phyloP scores from a whole-genome alignment of 2,888 invertebrate genomes.

The Syrphus vitripennis region DNA sequence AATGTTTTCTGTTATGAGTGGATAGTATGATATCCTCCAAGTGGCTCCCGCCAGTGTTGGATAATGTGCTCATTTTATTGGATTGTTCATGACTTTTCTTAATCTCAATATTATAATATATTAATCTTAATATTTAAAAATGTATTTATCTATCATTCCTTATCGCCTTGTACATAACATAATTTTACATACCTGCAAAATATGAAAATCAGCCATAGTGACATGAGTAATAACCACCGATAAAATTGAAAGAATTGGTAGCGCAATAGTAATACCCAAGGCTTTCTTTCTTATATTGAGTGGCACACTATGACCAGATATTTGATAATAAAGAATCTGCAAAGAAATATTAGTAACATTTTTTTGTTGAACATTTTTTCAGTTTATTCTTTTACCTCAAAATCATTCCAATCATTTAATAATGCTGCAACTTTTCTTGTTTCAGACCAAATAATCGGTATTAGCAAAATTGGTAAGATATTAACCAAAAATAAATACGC shows the following conservation, averaged over 20 bases:
- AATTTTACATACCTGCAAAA: slow-evolving; percentile 82
- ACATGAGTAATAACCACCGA: slow-evolving; percentile 87
- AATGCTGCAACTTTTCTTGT: slow-evolving; percentile 83
- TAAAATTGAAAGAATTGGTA: slow-evolving; percentile 85
- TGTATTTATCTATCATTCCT: too few species aligned
- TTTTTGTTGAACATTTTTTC: not conserved
- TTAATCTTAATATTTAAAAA: too few species aligned
- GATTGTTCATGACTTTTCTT: too few species aligned
- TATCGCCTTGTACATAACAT: not conserved
- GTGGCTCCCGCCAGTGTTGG: too few species aligned
- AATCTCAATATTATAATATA: too few species aligned
- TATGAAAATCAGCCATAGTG: slow-evolving; percentile 87
- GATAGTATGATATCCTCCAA: too few species aligned
- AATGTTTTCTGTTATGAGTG: too few species aligned
- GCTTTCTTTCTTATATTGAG: slow-evolving; percentile 84
- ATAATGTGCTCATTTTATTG: too few species aligned
- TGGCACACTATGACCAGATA: slow-evolving; percentile 83
- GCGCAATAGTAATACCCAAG: slow-evolving; percentile 82
- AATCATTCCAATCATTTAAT: slow-evolving; percentile 85
- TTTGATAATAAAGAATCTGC: slow-evolving; percentile 84
- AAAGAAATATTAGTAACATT: slow-evolving; percentile 65
- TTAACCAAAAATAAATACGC: slow-evolving; percentile 89
- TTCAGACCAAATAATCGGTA: slow-evolving; percentile 87
- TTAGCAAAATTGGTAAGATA: slow-evolving; percentile 84
- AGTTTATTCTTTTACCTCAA: slow-evolving; percentile 82